Evolutionary conservation across 2,797 vertebrate species (phyloP), one percentile per base, ranked within the genome.

Genomic region (Gymnocypris eckloni): DNA sequence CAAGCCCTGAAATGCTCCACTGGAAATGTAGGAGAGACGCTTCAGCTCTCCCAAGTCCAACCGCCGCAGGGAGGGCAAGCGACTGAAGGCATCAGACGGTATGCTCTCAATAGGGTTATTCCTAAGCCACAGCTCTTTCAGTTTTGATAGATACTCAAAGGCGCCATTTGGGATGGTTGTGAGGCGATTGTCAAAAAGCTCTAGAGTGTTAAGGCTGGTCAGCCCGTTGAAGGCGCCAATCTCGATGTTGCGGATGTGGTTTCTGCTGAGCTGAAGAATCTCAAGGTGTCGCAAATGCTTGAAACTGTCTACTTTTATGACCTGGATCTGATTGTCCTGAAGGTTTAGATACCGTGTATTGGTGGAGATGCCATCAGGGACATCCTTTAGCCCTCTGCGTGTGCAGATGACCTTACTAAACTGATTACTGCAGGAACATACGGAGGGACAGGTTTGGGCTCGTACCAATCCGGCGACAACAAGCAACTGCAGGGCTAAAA

Each of bases 101-200:
- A 99, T 99, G 94, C 98, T 99, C 92, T 99, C 98, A 13, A 99
- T 99, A 18, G 98, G 98, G 93, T 99, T 99, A 94, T 99, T 99
- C 86, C 98, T 93, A 93, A 99, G 94, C 98, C 98, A 99, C 87
- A 99, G 93, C 90, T 99, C 98, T 92, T 99, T 99, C 91, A 99
- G 95, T 94, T 99, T 99, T 91, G 98, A 99, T 91, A 99, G 93
- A 93, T 99, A 99, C 91, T 98, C 98, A 94, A 99, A 99, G 91
- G 98, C 98, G 93, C 98, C 98, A 96, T 99, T 99, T 11, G 98
- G 98, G 94, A 99, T 99, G 94, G 97, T 99, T 54, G 98, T 99
- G 87, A 99, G 96, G 90, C 98, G 97, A 96, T 99, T 99, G 96
- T 99, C 98, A 92, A 99, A 99, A 90, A 99, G 97, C 94, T 99